Evolutionary conservation across 1,140 invertebrate genomes (phyloP).

Genomic region (Proales similis): DNA sequence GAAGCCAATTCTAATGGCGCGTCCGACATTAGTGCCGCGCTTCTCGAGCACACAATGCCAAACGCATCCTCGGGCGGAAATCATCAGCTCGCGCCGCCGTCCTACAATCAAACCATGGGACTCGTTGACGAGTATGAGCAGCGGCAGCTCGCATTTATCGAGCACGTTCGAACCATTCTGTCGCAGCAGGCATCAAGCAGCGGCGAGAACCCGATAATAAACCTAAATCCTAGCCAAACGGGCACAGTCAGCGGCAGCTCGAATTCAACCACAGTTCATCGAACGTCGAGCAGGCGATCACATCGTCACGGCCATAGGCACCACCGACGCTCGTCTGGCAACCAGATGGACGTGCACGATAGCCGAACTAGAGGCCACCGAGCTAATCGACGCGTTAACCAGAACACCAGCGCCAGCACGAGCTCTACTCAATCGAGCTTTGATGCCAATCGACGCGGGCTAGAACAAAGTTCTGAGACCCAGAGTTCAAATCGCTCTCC

Average conservation of each 20-base stretch:
- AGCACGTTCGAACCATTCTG: constrained; percentile 15
- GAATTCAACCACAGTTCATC: neutral
- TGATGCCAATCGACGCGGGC: neutral
- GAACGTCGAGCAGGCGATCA: neutral
- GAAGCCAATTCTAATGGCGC: too few relatives aligned
- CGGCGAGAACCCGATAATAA: neutral
- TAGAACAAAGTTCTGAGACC: neutral
- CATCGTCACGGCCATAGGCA: neutral
- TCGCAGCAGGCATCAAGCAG: constrained; percentile 13
- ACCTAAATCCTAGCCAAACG: neutral
- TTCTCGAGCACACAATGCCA: neutral
- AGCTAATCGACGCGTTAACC: neutral
- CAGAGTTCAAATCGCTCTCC: neutral
- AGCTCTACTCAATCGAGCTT: neutral
- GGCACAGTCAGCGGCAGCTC: neutral
- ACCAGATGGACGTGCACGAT: too few relatives aligned
- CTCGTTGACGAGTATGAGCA: constrained; percentile 46
- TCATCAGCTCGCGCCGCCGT: constrained; percentile 43
- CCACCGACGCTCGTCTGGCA: too few relatives aligned
- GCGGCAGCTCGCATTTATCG: constrained; percentile 25
- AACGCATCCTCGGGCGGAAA: constrained; percentile 17
- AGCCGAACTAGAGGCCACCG: too few relatives aligned
- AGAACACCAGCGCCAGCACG: too few relatives aligned
- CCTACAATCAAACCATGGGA: constrained; percentile 48
- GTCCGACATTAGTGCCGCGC: neutral